A percentile compares a stretch with the other conserved stretches of the same genome.
These are phyloP conservation scores for Bombyx mori DNA, from an alignment of 1,140 invertebrate genomes.

Conservation along the genomic window ASM3026992v2 NC_085121.1:11789001-11789500, in stretches of 20 bases:
- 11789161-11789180: neutral
- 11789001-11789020: conserved; percentile 45
- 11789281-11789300: conserved; percentile 60
- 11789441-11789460: too few species aligned
- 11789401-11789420: neutral
- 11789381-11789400: neutral
- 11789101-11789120: neutral
- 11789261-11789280: conserved; percentile 64
- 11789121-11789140: too few species aligned
- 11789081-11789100: neutral
- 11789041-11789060: conserved; percentile 59
- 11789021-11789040: conserved; percentile 26
- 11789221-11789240: conserved; percentile 64
- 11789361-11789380: neutral
- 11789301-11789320: conserved; percentile 30
- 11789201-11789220: conserved; percentile 15
- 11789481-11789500: too few species aligned
- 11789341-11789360: neutral
- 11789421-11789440: neutral
- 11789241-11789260: conserved; percentile 61
- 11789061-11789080: conserved; percentile 10
- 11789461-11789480: too few species aligned
- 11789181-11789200: neutral
- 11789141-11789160: neutral
- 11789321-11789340: neutral